phyloP scores from a whole-genome alignment of 2,113 vertebrate genomes.

The Irena cyanogastra region DNA sequence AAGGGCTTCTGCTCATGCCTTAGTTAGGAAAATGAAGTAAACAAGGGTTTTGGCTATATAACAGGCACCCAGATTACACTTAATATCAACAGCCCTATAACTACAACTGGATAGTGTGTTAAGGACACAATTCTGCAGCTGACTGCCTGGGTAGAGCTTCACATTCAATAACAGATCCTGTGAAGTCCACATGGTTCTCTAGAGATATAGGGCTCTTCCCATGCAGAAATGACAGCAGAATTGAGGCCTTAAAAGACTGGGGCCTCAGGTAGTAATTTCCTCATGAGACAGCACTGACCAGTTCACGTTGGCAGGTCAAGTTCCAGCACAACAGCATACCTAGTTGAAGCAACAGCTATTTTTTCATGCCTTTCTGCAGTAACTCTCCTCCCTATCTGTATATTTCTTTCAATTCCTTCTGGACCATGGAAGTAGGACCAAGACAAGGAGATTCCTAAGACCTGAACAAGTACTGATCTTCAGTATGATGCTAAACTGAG shows the following conservation, averaged over 20 bases:
- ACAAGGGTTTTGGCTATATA: conserved; percentile 40
- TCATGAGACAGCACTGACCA: not conserved
- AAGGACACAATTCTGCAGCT: conserved; percentile 34
- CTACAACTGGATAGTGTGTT: not conserved
- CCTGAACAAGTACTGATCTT: not conserved
- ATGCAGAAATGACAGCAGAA: conserved; percentile 12
- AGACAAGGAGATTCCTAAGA: not conserved
- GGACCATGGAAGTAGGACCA: not conserved
- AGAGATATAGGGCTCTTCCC: not conserved
- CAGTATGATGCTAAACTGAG: not conserved
- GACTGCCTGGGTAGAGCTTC: conserved; percentile 18
- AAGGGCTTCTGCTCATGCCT: conserved; percentile 61
- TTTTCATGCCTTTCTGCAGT: not conserved
- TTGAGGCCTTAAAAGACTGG: not conserved
- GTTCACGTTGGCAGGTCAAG: not conserved
- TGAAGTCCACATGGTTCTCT: not conserved
- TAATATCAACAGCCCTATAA: not conserved
- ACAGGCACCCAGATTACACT: conserved; percentile 48
- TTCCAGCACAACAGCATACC: not conserved
- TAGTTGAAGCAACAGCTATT: not conserved
- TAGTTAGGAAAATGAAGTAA: conserved; percentile 30
- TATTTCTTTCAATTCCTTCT: not conserved
- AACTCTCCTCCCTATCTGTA: not conserved
- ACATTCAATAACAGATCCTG: not conserved
- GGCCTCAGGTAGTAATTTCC: not conserved